Base-by-base conservation (phyloP, 2,888 invertebrate species). In the Abscondita cerata region DNA sequence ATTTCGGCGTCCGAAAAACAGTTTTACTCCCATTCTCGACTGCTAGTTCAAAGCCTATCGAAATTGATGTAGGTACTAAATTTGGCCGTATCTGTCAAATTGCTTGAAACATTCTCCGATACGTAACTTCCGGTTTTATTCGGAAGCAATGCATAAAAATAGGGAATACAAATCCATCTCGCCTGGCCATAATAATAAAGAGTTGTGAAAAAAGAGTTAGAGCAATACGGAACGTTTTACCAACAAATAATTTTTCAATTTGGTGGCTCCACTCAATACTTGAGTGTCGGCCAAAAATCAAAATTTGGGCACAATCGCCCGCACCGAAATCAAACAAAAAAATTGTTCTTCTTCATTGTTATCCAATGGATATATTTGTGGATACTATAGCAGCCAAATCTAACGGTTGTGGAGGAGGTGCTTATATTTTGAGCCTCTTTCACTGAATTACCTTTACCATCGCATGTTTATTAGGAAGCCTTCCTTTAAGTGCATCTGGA, bases 81-180 rank as follows among this genome's bases (percentile, higher is more conserved):
- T n/a, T n/a, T n/a, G n/a, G n/a, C n/a, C n/a, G n/a, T n/a, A n/a
- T n/a, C n/a, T n/a, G n/a, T n/a, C n/a, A n/a, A n/a, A n/a, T n/a
- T n/a, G 5, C 44, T 44, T 44, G 9, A 19, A 44, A 18, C 44
- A 19, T 44, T n/a, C 44, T 44, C 44, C 44, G 44, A 44, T 44
- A 44, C 8, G 44, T 44, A 44, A 11, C n/a, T 19, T 44, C 19
- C 18, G n/a, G 3, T n/a, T 44, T 44, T 44, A 44, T 44, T 44
- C 44, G 44, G 44, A 44, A 44, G 44, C 44, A 44, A n/a, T 44
- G n/a, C 44, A 16, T 44, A 44, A 44, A 44, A 44, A 18, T 44
- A 44, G 41, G 8, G 20, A 12, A 33, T 52, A 36, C 19, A 36
- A 38, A 52, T 16, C 41, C 41, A 41, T 15, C 41, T 41, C 41